phyloP scores from a whole-genome alignment of 2,797 vertebrate genomes.

The Iguana delicatissima region DNA sequence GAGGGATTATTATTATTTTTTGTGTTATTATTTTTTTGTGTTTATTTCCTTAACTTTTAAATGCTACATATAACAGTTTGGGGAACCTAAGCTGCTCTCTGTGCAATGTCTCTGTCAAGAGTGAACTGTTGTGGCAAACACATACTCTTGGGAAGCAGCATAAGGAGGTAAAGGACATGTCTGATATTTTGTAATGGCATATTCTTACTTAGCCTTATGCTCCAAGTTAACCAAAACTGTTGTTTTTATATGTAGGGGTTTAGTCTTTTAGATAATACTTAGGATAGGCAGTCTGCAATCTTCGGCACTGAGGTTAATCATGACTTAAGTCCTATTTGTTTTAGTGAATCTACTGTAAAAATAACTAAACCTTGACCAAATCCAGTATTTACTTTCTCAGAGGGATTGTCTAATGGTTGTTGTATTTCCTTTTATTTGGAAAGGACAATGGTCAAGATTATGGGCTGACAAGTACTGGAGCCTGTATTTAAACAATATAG shows the following conservation, averaged over 20 bases:
- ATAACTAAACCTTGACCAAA: not conserved
- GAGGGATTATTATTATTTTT: not conserved
- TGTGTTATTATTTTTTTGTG: not conserved
- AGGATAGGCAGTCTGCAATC: not conserved
- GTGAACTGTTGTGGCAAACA: constrained; percentile 92
- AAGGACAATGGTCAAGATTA: not conserved
- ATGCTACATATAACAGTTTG: constrained; percentile 89
- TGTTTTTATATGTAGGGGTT: not conserved
- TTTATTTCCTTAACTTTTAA: constrained; percentile 66
- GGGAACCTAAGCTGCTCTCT: constrained; percentile 90
- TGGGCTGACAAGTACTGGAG: not conserved
- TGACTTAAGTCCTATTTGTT: not conserved
- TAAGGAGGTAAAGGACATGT: constrained; percentile 80
- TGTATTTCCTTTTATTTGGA: not conserved
- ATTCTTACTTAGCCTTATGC: not conserved
- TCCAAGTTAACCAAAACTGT: not conserved
- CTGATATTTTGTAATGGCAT: not conserved
- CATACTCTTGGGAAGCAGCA: constrained; percentile 93
- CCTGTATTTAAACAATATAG: not conserved
- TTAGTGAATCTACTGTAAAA: not conserved
- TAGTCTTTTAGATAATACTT: not conserved
- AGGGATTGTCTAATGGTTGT: not conserved
- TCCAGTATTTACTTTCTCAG: not conserved
- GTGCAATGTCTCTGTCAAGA: constrained; percentile 89
- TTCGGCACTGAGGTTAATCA: not conserved